Evolutionary conservation across 2,888 invertebrate species (phyloP).

Genomic region (Noctua janthe): DNA sequence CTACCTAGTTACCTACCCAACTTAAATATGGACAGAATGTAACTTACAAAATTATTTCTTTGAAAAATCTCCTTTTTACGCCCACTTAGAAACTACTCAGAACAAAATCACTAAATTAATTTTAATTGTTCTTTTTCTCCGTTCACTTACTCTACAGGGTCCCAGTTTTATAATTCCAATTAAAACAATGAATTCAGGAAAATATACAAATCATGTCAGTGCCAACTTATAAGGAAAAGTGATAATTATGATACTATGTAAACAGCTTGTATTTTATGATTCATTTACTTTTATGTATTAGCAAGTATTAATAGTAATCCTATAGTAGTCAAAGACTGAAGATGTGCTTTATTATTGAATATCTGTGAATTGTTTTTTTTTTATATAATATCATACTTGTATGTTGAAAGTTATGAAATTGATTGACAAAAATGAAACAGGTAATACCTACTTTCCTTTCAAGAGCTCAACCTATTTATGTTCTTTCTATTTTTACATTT

Average conservation of each 20-base stretch:
- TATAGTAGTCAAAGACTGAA: conserved; percentile 32
- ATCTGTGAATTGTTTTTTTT: not conserved
- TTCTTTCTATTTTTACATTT: not conserved
- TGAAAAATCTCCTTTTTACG: conserved; percentile 40
- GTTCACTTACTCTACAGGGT: not conserved
- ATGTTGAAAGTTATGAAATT: conserved; percentile 27
- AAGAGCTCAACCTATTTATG: not conserved
- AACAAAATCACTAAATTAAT: conserved; percentile 12
- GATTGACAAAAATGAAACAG: conserved; percentile 51
- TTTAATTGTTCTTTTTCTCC: conserved; percentile 10
- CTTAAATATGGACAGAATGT: not conserved
- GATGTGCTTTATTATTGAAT: conserved; percentile 18
- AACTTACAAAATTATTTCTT: conserved; percentile 3
- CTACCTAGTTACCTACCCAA: not conserved
- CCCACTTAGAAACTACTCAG: conserved; percentile 40
- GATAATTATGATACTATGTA: conserved; percentile 16
- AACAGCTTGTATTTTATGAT: conserved; percentile 40
- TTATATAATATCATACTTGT: not conserved
- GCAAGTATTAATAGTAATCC: conserved; percentile 27
- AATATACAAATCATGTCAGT: conserved; percentile 26
- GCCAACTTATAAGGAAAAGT: conserved; percentile 48
- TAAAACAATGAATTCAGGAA: conserved; percentile 15
- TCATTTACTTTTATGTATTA: conserved; percentile 42
- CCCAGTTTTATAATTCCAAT: not conserved
- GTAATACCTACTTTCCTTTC: conserved; percentile 4